Evolutionary conservation across 2,888 invertebrate genomes (phyloP), one percentile per base, ranked within the genome.

Genomic region (Ectemnius cavifrons): DNA sequence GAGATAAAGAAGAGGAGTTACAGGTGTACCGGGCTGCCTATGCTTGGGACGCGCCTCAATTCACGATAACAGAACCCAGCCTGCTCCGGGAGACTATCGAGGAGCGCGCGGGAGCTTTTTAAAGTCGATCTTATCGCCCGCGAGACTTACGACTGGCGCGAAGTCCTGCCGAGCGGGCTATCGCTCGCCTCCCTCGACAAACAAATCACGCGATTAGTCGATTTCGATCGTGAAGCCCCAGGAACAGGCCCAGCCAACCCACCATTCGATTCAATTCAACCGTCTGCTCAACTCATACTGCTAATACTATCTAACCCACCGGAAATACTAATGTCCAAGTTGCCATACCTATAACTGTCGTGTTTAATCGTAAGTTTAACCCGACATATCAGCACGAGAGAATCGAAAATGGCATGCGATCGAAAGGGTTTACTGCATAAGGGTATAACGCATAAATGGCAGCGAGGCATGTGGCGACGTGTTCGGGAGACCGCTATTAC

Each of bases 1-100:
- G 62, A 75, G 73, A 77, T 77, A 77, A 79, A 77, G 70, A 71
- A 79, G 78, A 86, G 84, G 83, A 87, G 82, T 87, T 88, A 88
- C 88, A 89, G 88, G 88, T 89, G 88, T 87, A 86, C 77, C 81
- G 66, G 77, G 73, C 76, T 78, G 81, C 84, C 78, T 75, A 75
- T 78, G 77, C 79, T 72, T 68, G 66, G 75, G 74, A 83, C 80
- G 81, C 82, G 79, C 81, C 79, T 88, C 87, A 87, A 88, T 87
- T 87, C 85, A 82, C 84, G 88, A 88, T 88, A 88, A 87, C 85
- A 80, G 82, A 83, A 75, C 77, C 81, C 64, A 61, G 69, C 72
- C 70, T 71, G 63, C 67, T 52, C 16, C 8, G 52, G 14, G 14
- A 72, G 66, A 63, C 70, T 65, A 72, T 73, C 78, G 74, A 64